Evolutionary conservation across 2,797 vertebrate genomes (phyloP), one percentile per base, ranked within the genome.

Genomic region (Platalea minor): DNA sequence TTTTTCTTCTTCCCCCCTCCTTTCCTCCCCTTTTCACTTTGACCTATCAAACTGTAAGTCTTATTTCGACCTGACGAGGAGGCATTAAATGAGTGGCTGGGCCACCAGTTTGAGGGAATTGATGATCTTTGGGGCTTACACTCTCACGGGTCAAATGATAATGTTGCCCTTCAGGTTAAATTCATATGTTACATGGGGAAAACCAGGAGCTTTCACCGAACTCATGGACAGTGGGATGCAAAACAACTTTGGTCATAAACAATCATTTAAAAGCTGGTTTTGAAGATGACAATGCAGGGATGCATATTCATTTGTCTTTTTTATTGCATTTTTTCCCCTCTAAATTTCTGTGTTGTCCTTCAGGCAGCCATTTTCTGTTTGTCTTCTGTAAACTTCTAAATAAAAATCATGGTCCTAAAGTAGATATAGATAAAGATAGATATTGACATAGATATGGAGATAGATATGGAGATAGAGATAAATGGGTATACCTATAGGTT

Each of bases 101-200:
- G 88, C 43, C 91, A 89, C 72, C 14, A 65, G 37, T 89, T 95
- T 94, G 89, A 81, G 88, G 86, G 69, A 95, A 97, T 60, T 91
- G 93, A 96, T 73, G 21, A 77, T 96, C 88, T 97, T 96, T 87
- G 43, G 69, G 84, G 61, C 85, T 88, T 96, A 78, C 76, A 96
- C 74, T 94, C 46, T 91, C 91, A 68, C 2, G 2, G 91, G 91
- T 97, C 95, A 96, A 94, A 93, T 94, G 91, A 77, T 95, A 97
- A 96, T 93, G 37, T 78, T 94, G 83, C 75, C 89, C 93, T 53
- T 75, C 46, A 61, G 79, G 91, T 95, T 97, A 96, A 94, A 95
- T 95, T 91, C 85, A 89, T 88, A 79, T 0, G 2, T 84, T 92
- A 59, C 11, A 3, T 24, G 67, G 60, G 64, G 53, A 83, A 91